Evolutionary conservation across 2,888 invertebrate species (phyloP), one percentile per base, ranked within the genome.

Genomic region (Anoncus sp.): DNA sequence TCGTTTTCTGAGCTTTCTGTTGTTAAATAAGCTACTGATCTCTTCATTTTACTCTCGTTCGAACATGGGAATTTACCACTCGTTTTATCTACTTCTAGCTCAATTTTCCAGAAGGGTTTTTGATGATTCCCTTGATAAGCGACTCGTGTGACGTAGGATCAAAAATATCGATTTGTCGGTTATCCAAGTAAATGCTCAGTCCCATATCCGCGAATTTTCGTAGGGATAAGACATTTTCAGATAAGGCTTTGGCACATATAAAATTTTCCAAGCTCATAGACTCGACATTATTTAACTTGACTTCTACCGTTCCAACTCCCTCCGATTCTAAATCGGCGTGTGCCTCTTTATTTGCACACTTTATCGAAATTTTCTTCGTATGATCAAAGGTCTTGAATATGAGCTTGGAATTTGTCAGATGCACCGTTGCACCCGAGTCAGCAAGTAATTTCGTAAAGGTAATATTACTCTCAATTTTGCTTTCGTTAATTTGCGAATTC

Each of bases 351-450:
- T 84, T 84, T 2, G 82, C 82, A 66, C 82, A 78, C 45, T 79
- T 82, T 47, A 82, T 83, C 62, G 43, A 59, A 43, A 76, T 70
- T 9, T 57, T 65, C 40, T 81, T 65, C 10, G 38, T 57, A 27
- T 75, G 60, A 60, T 79, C 63, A 63, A 83, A 80, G 1, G 59
- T 67, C 78, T 77, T 79, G 38, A 82, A 82, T 55, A 79, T 79
- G 38, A 79, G 53, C 51, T 70, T 81, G 12, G 75, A 77, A 63
- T 83, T 83, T 14, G 82, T 77, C 9, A 82, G 38, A 53, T 84
- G 83, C 20, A 81, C 81, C 12, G 83, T 83, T 12, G 82, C 83
- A 1, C 82, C 83, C 6, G 82, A 84, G 59, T 85, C 80, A 18
- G 81, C 82, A 10, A 80, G 12, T 62, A 82, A 82, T 47, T 80